Evolutionary conservation across 2,797 vertebrate genomes (phyloP).

Genomic region (Chromobotia macracanthus): DNA sequence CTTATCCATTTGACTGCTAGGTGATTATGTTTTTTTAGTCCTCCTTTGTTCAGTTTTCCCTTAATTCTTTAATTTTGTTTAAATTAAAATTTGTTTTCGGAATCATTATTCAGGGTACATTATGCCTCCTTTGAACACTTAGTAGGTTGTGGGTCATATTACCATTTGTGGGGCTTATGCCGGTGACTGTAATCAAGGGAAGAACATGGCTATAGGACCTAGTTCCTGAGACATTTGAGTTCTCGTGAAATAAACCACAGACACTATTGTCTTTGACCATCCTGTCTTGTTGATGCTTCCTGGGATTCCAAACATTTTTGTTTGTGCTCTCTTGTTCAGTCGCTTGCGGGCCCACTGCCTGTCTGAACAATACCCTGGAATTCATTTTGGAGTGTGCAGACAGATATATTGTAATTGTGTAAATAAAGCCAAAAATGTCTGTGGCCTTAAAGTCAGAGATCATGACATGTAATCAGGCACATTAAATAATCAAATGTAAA

Average conservation of each 20-base stretch:
- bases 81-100: too few species aligned
- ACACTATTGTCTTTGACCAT: neutral
- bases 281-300: conserved; percentile 21
- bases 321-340: conserved; percentile 50
- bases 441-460: neutral
- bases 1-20: too few species aligned
- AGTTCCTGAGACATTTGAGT: too few species aligned
- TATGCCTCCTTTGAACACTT: conserved; percentile 59
- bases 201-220: neutral
- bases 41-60: neutral
- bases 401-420: conserved; percentile 46
- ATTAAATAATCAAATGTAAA: neutral
- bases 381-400: conserved; percentile 56
- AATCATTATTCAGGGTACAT: too few species aligned
- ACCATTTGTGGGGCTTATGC: conserved; percentile 74
- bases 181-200: conserved; percentile 68
- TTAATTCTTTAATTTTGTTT: too few species aligned
- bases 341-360: conserved; percentile 55
- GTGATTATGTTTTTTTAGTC: too few species aligned
- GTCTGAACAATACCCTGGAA: conserved; percentile 64
- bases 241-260: neutral
- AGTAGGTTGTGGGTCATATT: conserved; percentile 71
- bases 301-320: conserved; percentile 62
- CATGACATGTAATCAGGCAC: too few species aligned
- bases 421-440: neutral